A percentile compares a stretch with the other conserved stretches of the same genome.
Conservation (phyloP, 1,140 invertebrate species). For the Episyrphus balteatus region DNA sequence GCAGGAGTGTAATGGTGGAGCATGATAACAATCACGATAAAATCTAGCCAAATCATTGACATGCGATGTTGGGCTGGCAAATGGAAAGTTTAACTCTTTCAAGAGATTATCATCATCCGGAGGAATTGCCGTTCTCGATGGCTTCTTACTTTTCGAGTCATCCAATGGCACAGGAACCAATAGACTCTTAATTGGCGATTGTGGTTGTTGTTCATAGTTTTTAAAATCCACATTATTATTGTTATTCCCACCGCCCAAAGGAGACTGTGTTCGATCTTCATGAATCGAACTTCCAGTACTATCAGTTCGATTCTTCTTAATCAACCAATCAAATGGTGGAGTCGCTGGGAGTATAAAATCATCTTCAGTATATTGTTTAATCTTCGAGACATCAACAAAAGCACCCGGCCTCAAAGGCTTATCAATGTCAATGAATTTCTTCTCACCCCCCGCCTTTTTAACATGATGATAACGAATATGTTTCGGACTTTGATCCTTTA, state of each 20-base stretch:
- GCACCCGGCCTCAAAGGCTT: conserved; percentile 58
- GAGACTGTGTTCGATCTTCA: background rate
- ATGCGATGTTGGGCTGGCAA: conserved; percentile 41
- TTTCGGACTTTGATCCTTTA: conserved; percentile 59
- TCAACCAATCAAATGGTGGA: conserved; percentile 54
- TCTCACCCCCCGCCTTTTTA: conserved; percentile 9
- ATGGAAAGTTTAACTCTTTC: conserved; percentile 42
- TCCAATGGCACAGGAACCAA: conserved; percentile 22
- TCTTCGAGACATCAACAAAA: conserved; percentile 45
- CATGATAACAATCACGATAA: conserved; percentile 66
- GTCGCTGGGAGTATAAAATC: conserved; percentile 51
- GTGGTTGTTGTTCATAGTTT: conserved; percentile 8
- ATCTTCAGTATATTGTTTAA: conserved; percentile 44
- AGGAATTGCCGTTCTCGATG: conserved; percentile 9
- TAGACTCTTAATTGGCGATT: conserved; percentile 27
- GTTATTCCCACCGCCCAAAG: conserved; percentile 46
- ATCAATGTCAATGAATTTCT: conserved; percentile 41
- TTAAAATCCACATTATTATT: conserved; percentile 18
- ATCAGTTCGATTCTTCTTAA: conserved; percentile 23
- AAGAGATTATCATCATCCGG: conserved; percentile 28
- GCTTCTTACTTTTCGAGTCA: conserved; percentile 8
- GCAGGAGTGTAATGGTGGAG: conserved; percentile 56
- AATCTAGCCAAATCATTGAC: conserved; percentile 59
- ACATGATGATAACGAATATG: conserved; percentile 40
- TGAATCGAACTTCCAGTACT: conserved; percentile 10